These are phyloP conservation scores for Sebastes trivittatus DNA, from an alignment of 2,797 vertebrate species.

Conservation along the genomic window DNA sequence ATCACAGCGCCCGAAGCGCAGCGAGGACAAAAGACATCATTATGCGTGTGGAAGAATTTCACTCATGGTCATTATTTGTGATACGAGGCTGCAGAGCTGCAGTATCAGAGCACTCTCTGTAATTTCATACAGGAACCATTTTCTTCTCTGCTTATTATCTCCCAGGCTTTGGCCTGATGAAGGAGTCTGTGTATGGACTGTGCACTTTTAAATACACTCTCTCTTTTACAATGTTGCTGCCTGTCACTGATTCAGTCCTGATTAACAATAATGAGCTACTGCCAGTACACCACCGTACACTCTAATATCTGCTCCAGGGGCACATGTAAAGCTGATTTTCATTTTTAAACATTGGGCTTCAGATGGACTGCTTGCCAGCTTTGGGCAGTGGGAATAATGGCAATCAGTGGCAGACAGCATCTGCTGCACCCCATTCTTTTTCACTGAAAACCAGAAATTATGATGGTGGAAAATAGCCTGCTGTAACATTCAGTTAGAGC, in stretches of 20 bases:
- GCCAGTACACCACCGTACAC: conserved; percentile 1
- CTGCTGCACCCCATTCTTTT: neutral
- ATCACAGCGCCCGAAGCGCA: conserved; percentile 30
- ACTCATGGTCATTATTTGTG: conserved; percentile 60
- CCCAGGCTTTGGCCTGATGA: conserved; percentile 8
- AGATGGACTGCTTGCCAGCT: conserved; percentile 1
- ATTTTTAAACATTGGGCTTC: conserved; percentile 6
- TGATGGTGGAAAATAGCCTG: conserved; percentile 25
- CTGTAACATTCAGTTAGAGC: conserved; percentile 6
- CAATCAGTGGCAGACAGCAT: conserved; percentile 11
- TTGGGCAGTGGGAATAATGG: conserved; percentile 21
- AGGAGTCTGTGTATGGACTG: neutral
- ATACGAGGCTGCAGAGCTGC: conserved; percentile 44
- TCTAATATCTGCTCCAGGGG: conserved; percentile 22
- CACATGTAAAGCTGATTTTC: conserved; percentile 8
- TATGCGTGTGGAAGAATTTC: conserved; percentile 48
- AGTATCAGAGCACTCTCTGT: conserved; percentile 40
- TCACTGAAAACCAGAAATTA: conserved; percentile 25
- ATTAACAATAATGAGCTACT: conserved; percentile 40
- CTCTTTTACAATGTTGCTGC: conserved; percentile 13
- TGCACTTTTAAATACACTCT: neutral
- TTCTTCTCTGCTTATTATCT: conserved; percentile 47
- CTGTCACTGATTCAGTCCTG: conserved; percentile 37
- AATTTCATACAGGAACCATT: conserved; percentile 49
- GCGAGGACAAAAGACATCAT: conserved; percentile 63